Evolutionary conservation across 2,797 vertebrate genomes (phyloP).

Genomic region (Crenichthys baileyi): DNA sequence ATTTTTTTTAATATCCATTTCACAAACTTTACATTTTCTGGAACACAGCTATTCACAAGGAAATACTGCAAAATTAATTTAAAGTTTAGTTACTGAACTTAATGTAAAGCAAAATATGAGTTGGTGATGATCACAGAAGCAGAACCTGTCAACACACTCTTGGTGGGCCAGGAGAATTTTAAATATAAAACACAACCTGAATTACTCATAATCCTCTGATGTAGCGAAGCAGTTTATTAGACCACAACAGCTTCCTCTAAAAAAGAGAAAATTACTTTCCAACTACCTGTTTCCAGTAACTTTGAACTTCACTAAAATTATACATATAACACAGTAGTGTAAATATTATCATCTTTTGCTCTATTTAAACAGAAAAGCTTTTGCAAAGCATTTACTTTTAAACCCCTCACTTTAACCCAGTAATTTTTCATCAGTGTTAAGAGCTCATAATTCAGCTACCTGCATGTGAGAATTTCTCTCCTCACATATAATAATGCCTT

Average conservation of each 20-base stretch:
- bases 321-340: conserved; percentile 37
- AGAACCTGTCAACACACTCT: conserved; percentile 6
- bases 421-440: conserved; percentile 50
- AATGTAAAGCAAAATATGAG: background rate
- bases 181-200: conserved; percentile 33
- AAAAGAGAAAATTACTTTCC: conserved; percentile 26
- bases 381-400: conserved; percentile 62
- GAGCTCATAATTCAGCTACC: conserved; percentile 61
- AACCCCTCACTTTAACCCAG: conserved; percentile 59
- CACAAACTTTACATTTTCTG: background rate
- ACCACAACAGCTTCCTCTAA: conserved; percentile 38
- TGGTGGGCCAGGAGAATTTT: conserved; percentile 30
- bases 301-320: conserved; percentile 38
- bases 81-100: conserved; percentile 5
- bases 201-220: conserved; percentile 24
- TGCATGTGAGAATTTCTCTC: conserved; percentile 51
- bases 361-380: conserved; percentile 50
- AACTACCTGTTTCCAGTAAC: conserved; percentile 49
- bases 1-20: background rate
- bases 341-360: conserved; percentile 57
- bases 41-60: background rate
- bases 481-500: conserved; percentile 61
- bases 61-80: background rate
- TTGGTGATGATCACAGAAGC: background rate
- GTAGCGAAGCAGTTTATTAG: conserved; percentile 21